Base-by-base conservation (phyloP, 1,140 invertebrate genomes). In the Nephila pilipes region DNA sequence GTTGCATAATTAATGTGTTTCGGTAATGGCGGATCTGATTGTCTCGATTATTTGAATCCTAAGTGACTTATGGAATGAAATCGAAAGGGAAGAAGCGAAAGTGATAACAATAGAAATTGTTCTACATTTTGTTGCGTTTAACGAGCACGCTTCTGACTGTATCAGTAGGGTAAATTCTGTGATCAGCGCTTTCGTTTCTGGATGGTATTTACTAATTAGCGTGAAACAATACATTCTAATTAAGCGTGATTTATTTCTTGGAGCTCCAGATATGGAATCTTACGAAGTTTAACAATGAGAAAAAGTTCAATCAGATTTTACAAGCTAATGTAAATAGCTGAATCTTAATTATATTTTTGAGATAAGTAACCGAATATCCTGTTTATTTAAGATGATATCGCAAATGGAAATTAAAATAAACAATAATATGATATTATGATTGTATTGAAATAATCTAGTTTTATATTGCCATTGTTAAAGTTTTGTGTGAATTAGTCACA, bases 1-100 rank as follows among this genome's bases (percentile, higher is more conserved):
- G 90, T 92, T 92, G 83, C 83, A 79, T 92, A 92, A 92, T 92
- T 92, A 92, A 83, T 36, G 55, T 25, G 54, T 75, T 75, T 16
- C 20, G 20, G 63, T 65, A 65, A 69, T 38, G 29, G 36, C 87
- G 18, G 60, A 10, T 32, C 29, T 69, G 69, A 80, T 90, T 80
- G 69, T 81, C 22, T 32, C 22, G 60, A 55, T 25, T 60, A 36
- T 32, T 81, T 54, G 25, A 32, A 14, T 54, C n/a, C 38, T 38
- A 6, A 89, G 65, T 79, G 58, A 79, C 57, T 85, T 85, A 69
- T 89, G 63, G 81, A 58, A 75, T 55, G 69, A 79, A 89, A 85
- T 85, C 83, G 79, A 46, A 54, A 83, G 80, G 69, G 80, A 57
- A 75, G 87, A 88, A 63, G 60, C 36, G 20, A 57, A 25, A 79